phyloP scores from a whole-genome alignment of 1,140 invertebrate species.

The Drosophila neocordata region DNA sequence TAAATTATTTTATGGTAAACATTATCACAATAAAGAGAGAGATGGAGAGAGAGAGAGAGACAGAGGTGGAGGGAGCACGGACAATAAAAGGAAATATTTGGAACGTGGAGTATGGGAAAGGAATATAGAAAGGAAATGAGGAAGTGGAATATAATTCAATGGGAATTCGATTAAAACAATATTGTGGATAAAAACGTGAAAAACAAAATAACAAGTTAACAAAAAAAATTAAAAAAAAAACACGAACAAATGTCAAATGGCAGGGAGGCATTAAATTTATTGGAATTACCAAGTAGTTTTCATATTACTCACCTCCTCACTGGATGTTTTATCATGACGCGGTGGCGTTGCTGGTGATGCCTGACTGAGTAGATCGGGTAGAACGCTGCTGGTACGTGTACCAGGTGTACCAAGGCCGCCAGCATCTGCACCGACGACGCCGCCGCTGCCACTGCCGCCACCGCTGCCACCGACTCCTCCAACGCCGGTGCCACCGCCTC shows the following conservation, averaged over 20 bases:
- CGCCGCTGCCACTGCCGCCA: constrained; percentile 83
- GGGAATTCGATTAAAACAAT: constrained; percentile 49
- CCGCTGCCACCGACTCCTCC: constrained; percentile 86
- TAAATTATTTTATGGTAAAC: background rate
- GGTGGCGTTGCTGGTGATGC: constrained; percentile 92
- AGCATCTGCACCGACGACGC: constrained; percentile 84
- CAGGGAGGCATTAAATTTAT: background rate
- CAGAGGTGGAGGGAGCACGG: too few species aligned
- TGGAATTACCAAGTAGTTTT: constrained; percentile 29
- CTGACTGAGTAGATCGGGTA: constrained; percentile 96
- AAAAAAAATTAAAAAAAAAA: background rate
- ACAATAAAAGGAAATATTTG: too few species aligned
- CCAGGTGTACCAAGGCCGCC: constrained; percentile 88
- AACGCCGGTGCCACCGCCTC: constrained; percentile 82
- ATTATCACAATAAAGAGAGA: constrained; percentile 39
- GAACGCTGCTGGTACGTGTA: constrained; percentile 92
- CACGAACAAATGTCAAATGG: background rate
- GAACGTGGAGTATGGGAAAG: constrained; percentile 22
- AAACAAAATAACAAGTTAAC: constrained; percentile 8
- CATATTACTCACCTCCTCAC: constrained; percentile 92
- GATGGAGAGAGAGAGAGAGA: background rate
- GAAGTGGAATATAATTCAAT: too few species aligned
- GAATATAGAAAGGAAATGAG: constrained; percentile 39
- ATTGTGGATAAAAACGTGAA: constrained; percentile 12
- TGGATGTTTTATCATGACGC: constrained; percentile 95